Base-by-base conservation (phyloP, 2,888 invertebrate species). In the Drosophila prostipennis region DNA sequence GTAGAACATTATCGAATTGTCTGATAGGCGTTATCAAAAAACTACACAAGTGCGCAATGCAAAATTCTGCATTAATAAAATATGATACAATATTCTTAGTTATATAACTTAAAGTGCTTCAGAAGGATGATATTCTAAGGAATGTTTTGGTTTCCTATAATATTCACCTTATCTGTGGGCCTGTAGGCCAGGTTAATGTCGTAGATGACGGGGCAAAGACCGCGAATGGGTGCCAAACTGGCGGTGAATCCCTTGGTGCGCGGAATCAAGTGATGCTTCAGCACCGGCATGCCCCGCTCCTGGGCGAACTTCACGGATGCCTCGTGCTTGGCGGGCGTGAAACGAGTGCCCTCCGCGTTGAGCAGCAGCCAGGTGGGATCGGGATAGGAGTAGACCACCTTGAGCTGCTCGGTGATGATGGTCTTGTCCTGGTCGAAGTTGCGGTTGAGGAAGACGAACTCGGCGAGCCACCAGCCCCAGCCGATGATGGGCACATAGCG, bases 401-500 rank as follows among this genome's bases (percentile, higher is more conserved):
- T 94, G 70, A 98, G 94, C 92, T 98, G 97, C 43, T 93, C 93
- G 74, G 95, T 94, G 81, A 99, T 96, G 70, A 95, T 95, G 88
- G 95, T 94, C 91, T 95, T 96, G 92, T 99, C 99, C 91, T 97
- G 96, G 58, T 97, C 96, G 93, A 96, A 98, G 77, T 96, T 96
- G 80, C 98, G 94, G 91, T 98, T 97, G 64, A 99, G 93, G 92
- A 98, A 98, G 72, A 98, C 97, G 92, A 96, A 96, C 91, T 98
- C 98, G 0, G 97, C 96, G 91, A 98, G 97, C 93, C 97, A 97
- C 98, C 98, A 99, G 86, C 96, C 96, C 98, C 98, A 99, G 37
- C 98, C 98, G 80, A 98, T 94, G 10, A 97, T 95, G 29, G 99
- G 99, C 76, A 98, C 94, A 91, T 96, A 98, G 81, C 96, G 95